phyloP scores from a whole-genome alignment of 1,140 invertebrate species.

The Drosophila dunni region DNA sequence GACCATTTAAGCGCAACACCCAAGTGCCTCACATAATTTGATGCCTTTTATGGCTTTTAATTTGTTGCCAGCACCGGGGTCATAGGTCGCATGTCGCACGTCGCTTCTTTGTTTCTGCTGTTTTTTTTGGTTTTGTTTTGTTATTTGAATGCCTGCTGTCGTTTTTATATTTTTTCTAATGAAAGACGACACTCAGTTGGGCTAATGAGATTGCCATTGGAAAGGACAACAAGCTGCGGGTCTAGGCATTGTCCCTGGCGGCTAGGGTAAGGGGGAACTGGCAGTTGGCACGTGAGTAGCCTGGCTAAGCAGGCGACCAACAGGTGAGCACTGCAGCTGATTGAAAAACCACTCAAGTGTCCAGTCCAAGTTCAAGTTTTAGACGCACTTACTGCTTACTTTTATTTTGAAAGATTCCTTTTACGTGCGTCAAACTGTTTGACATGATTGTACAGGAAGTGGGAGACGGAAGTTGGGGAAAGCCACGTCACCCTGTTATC shows the following conservation, averaged over 20 bases:
- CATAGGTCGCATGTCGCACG: conserved; percentile 40
- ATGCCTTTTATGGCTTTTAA: conserved; percentile 81
- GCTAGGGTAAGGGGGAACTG: background rate
- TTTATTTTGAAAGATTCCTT: background rate
- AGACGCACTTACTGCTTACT: background rate
- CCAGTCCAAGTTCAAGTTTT: conserved; percentile 6
- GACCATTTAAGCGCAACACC: conserved; percentile 56
- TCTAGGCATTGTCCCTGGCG: background rate
- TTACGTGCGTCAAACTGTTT: background rate
- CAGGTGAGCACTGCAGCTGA: conserved; percentile 56
- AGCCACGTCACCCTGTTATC: conserved; percentile 21
- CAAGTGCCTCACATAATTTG: conserved; percentile 78
- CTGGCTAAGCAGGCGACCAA: conserved; percentile 27
- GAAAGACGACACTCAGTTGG: conserved; percentile 38
- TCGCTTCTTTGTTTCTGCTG: conserved; percentile 28
- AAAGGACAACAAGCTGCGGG: conserved; percentile 1
- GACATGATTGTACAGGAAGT: too few relatives aligned
- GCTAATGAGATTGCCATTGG: conserved; percentile 57
- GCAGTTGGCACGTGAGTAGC: conserved; percentile 19
- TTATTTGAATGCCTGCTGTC: conserved; percentile 49
- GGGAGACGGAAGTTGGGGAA: background rate
- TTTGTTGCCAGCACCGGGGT: conserved; percentile 60
- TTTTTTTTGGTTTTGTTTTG: conserved; percentile 21
- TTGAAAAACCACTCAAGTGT: conserved; percentile 37
- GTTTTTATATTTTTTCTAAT: conserved; percentile 57